Evolutionary conservation across 1,140 invertebrate species (phyloP).

Genomic region (Drosophila sulfurigaster): DNA sequence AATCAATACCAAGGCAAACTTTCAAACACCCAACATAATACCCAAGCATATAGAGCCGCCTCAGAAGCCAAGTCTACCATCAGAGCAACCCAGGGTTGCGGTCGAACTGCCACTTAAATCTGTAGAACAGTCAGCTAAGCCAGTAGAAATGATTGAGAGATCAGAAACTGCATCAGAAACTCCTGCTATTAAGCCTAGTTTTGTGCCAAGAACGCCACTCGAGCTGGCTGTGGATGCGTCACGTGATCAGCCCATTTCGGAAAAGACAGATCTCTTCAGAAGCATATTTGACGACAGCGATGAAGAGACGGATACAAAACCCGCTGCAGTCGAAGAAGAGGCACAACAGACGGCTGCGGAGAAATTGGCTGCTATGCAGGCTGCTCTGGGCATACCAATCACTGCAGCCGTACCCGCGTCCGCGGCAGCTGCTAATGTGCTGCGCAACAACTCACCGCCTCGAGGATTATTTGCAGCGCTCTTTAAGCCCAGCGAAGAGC

Average conservation of each 20-base stretch:
- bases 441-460: conserved; percentile 89
- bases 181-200: conserved; percentile 28
- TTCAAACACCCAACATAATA: conserved; percentile 84
- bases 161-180: not conserved
- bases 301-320: conserved; percentile 72
- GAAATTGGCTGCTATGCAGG: conserved; percentile 54
- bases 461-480: conserved; percentile 91
- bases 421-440: conserved; percentile 84
- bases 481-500: conserved; percentile 65
- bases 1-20: conserved; percentile 86
- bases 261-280: conserved; percentile 87
- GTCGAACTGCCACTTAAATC: not conserved
- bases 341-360: conserved; percentile 38
- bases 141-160: not conserved
- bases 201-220: conserved; percentile 71
- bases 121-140: not conserved
- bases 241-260: conserved; percentile 83
- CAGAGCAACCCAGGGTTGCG: not conserved
- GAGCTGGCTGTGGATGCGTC: conserved; percentile 78
- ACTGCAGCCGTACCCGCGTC: conserved; percentile 37
- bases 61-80: conserved; percentile 10
- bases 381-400: conserved; percentile 52
- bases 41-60: conserved; percentile 69
- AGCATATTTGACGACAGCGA: conserved; percentile 88
- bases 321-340: not conserved